phyloP scores from a whole-genome alignment of 2,888 invertebrate species.

The Himalopsyche tibetana region DNA sequence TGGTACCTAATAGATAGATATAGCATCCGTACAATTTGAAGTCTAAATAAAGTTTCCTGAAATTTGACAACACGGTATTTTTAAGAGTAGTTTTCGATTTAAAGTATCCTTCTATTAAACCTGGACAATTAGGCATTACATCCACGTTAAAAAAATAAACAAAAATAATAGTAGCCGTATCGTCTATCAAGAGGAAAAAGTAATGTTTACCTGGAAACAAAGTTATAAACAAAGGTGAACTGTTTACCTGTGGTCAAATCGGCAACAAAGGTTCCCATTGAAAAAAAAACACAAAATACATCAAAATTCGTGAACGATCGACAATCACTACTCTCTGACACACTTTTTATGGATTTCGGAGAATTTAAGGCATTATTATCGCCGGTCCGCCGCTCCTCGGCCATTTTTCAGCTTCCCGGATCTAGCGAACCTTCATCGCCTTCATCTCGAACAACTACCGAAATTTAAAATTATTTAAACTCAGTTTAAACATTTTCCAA shows the following conservation, averaged over 20 bases:
- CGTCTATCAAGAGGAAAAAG: background rate
- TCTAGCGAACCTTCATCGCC: slow-evolving; percentile 48
- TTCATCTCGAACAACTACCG: slow-evolving; percentile 39
- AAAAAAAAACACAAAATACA: slow-evolving; percentile 77
- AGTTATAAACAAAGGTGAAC: slow-evolving; percentile 42
- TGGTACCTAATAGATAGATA: too few relatives aligned
- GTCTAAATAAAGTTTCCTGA: too few relatives aligned
- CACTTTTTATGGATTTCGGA: slow-evolving; percentile 48
- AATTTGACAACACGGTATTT: too few relatives aligned
- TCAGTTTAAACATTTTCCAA: slow-evolving; percentile 28
- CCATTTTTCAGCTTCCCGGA: slow-evolving; percentile 58
- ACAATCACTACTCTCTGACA: slow-evolving; percentile 70
- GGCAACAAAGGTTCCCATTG: slow-evolving; percentile 77
- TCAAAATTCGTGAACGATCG: slow-evolving; percentile 76
- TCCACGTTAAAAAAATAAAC: background rate
- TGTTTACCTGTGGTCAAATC: slow-evolving; percentile 78
- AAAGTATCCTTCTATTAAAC: background rate
- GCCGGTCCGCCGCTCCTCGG: slow-evolving; percentile 53
- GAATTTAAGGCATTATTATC: slow-evolving; percentile 51
- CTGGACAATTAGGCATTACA: background rate
- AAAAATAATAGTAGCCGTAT: background rate
- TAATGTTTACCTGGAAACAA: slow-evolving; percentile 16
- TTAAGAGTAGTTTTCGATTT: too few relatives aligned
- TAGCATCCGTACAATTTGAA: too few relatives aligned
- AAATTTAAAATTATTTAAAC: slow-evolving; percentile 39